Evolutionary conservation across 2,888 invertebrate species (phyloP), one percentile per base, ranked within the genome.

Genomic region (Gasteruption jaculator): DNA sequence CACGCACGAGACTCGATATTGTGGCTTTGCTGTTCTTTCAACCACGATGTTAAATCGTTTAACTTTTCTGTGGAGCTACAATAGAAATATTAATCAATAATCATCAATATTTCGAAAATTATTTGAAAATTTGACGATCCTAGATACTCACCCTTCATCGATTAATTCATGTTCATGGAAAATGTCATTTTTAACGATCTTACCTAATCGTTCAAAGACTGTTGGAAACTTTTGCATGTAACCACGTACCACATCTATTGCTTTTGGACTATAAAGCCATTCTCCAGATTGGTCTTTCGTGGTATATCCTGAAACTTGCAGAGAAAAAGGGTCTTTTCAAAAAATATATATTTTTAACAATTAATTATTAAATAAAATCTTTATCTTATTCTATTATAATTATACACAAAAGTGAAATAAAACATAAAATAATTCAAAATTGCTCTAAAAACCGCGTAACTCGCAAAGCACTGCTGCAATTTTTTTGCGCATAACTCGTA

Each of bases 221-320:
- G 82, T 80, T 0, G 91, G 90, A 71, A 81, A 94, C 45, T 78
- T 73, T 0, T 71, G 60, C 49, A 81, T 78, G 70, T 91, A 97
- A 2, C 74, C 72, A n/a, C 72, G 65, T 8, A 96, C 78, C 1
- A 90, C 70, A 1, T 82, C 75, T 1, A 89, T 65, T 22, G 87
- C 81, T 54, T 86, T 84, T 14, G 76, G 69, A 1, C 94, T 90
- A 71, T 94, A 95, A 15, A 79, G 72, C 95, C 95, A 96, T 27
- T 59, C 56, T 10, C 76, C 62, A 56, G 74, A 76, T 56, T 73
- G 76, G 0, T 77, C 74, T 50, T 83, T 86, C 37, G 79, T 83
- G 0, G 91, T 90, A 68, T 85, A 95, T 20, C 94, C 93, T 2
- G 86, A 81, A 2, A 87, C 77, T 79, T 81, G 59, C 5, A 43